Base-by-base conservation (phyloP, 2,888 invertebrate species). In the Euclidia mi region DNA sequence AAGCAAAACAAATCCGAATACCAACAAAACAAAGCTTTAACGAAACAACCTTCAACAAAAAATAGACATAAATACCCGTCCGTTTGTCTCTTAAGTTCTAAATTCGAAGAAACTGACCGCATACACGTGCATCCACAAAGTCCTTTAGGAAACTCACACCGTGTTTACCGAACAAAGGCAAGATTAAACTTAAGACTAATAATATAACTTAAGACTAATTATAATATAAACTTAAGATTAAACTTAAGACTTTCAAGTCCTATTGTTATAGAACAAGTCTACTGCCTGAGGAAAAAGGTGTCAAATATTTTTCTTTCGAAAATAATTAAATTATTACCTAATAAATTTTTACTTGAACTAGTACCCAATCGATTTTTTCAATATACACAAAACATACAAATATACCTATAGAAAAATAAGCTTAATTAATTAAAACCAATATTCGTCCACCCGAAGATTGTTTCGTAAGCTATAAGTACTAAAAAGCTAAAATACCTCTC, bases 191-290 rank as follows among this genome's bases (percentile, higher is more conserved):
- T n/a, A n/a, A n/a, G n/a, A n/a, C n/a, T n/a, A n/a, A n/a, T n/a
- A n/a, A n/a, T n/a, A n/a, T n/a, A n/a, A n/a, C n/a, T 64, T 79
- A 72, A 40, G 66, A 34, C 59, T 38, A 43, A 55, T 66, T 74
- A 71, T 71, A 72, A 69, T 78, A 79, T 80, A 80, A 79, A 79
- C 77, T 78, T 72, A 56, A 62, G 70, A 68, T 75, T 60, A 67
- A 59, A 62, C 66, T 64, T 55, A 35, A 48, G 46, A 18, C 52
- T 61, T 50, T 66, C 35, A 56, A 63, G n/a, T 28, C 52, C 45
- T 40, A 11, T 44, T 42, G 31, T 18, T 29, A 11, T 31, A 6
- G 12, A 43, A 41, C 6, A 25, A 25, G 4, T 6, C 20, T 25
- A 25, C 20, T 25, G 4, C 20, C 20, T 25, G n/a, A n/a, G n/a